Conservation (phyloP, 2,888 invertebrate genomes). For the Heteromyza rotundicornis region DNA sequence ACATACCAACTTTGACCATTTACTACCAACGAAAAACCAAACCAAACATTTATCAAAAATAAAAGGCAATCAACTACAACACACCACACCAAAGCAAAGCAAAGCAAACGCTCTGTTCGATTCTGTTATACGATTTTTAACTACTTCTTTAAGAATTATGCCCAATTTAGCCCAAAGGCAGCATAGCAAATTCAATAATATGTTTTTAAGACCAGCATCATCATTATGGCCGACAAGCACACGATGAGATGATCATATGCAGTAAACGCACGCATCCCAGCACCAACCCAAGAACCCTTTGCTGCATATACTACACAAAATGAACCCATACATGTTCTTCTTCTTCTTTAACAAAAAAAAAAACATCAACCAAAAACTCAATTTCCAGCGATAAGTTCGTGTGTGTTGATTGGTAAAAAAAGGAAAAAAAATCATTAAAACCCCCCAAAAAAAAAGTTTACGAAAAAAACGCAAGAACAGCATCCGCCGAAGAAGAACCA, state of each 20-base stretch:
- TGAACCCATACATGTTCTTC: too few species aligned
- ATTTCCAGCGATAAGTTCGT: not conserved
- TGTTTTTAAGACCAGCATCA: not conserved
- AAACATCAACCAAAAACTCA: not conserved
- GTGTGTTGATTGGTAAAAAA: conserved; percentile 1
- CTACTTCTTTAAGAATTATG: not conserved
- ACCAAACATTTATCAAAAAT: too few species aligned
- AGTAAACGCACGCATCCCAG: not conserved
- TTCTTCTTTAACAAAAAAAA: not conserved
- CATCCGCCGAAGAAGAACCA: not conserved
- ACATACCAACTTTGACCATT: too few species aligned
- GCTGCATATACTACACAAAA: not conserved
- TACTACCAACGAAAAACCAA: too few species aligned
- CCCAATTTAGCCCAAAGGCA: not conserved
- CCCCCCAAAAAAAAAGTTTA: too few species aligned
- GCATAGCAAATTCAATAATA: not conserved
- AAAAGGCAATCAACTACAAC: not conserved
- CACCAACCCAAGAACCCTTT: not conserved
- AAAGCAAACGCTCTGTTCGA: not conserved
- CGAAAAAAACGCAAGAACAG: not conserved
- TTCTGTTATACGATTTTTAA: not conserved
- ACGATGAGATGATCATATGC: not conserved
- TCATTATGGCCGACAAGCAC: not conserved
- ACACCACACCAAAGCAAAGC: not conserved
- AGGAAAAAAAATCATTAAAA: conserved; percentile 16